Evolutionary conservation across 2,888 invertebrate species (phyloP).

Genomic region (Polylopha cassiicola): DNA sequence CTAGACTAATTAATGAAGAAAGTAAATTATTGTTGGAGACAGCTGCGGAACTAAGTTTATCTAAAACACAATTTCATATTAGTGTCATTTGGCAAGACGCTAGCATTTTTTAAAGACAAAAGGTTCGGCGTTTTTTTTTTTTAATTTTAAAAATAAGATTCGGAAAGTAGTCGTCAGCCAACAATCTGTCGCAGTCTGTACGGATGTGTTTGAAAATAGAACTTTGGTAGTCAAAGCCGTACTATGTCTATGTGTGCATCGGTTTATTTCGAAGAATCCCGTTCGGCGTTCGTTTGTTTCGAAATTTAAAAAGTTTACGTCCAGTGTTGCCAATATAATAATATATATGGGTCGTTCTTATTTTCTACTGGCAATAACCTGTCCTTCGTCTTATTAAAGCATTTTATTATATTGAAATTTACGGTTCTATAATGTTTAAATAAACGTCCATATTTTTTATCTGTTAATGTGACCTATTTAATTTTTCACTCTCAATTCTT

Average conservation of each 20-base stretch:
- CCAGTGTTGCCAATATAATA: conserved; percentile 9
- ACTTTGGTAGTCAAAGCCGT: conserved; percentile 46
- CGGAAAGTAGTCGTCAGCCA: conserved; percentile 61
- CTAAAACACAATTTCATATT: conserved; percentile 24
- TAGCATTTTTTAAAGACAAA: conserved; percentile 50
- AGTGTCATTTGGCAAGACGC: conserved; percentile 32
- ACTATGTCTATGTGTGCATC: conserved; percentile 46
- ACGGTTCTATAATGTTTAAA: too few species aligned
- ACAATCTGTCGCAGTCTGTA: conserved; percentile 60
- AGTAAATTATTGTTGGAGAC: conserved; percentile 14
- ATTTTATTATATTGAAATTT: too few species aligned
- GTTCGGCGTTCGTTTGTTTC: conserved; percentile 23
- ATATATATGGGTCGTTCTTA: too few species aligned
- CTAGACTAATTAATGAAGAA: too few species aligned
- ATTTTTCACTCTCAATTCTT: too few species aligned
- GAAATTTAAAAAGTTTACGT: conserved; percentile 29
- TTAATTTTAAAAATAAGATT: conserved; percentile 65
- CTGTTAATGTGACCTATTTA: too few species aligned
- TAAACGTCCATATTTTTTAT: too few species aligned
- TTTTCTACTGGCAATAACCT: too few species aligned
- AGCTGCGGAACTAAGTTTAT: conserved; percentile 26
- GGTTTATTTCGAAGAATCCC: conserved; percentile 41
- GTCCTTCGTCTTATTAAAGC: too few species aligned
- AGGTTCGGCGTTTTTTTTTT: conserved; percentile 55
- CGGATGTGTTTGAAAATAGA: conserved; percentile 58